phyloP scores from a whole-genome alignment of 2,888 invertebrate species.

The Gnatocerus cornutus region DNA sequence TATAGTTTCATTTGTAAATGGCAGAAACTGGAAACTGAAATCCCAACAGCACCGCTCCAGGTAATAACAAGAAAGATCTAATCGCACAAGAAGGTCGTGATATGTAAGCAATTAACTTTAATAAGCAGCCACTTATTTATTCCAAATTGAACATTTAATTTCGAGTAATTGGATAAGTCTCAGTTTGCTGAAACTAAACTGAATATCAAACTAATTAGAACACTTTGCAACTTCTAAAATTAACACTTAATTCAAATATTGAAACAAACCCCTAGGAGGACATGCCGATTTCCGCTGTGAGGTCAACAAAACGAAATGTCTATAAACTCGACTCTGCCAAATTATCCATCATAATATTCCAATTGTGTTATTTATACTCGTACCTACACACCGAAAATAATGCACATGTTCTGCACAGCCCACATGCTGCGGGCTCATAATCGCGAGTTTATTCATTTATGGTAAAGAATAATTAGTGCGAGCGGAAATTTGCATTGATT shows the following conservation, averaged over 20 bases:
- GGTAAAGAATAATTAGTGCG: constrained; percentile 29
- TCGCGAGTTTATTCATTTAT: constrained; percentile 22
- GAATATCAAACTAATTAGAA: constrained; percentile 27
- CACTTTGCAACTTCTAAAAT: constrained; percentile 37
- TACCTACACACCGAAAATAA: constrained; percentile 10
- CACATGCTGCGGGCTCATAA: constrained; percentile 35
- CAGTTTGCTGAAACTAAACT: constrained; percentile 12
- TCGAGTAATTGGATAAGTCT: constrained; percentile 25
- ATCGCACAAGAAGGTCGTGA: neutral
- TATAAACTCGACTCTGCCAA: neutral
- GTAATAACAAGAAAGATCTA: constrained; percentile 3
- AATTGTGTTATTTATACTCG: no score
- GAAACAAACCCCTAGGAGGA: constrained; percentile 15
- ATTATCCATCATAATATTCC: no score
- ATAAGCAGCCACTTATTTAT: constrained; percentile 16
- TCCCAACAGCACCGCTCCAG: no score
- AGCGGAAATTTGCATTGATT: constrained; percentile 33
- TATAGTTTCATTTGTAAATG: no score
- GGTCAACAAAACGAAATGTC: neutral
- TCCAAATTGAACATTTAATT: constrained; percentile 29
- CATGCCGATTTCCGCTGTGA: constrained; percentile 3
- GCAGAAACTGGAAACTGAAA: no score
- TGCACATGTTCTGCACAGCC: constrained; percentile 1
- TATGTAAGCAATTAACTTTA: constrained; percentile 18
- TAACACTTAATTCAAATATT: constrained; percentile 37